phyloP scores from a whole-genome alignment of 2,888 invertebrate genomes.

The Saturnia japonica region DNA sequence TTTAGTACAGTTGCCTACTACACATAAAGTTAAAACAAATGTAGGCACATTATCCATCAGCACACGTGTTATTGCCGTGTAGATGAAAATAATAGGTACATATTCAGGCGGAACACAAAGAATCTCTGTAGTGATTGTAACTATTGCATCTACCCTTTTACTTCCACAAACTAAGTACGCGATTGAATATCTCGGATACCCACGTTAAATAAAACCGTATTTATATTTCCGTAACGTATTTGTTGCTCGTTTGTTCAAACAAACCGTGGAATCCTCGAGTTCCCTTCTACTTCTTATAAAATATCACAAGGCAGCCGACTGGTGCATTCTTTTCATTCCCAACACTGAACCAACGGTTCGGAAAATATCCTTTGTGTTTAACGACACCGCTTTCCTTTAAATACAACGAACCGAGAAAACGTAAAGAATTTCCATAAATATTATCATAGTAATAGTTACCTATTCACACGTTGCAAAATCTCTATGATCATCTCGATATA shows the following conservation, averaged over 20 bases:
- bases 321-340: constrained; percentile 67
- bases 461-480: constrained; percentile 33
- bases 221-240: constrained; percentile 70
- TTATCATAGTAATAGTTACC: constrained; percentile 43
- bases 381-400: constrained; percentile 39
- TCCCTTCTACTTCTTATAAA: constrained; percentile 68
- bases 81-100: neutral
- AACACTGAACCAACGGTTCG: constrained; percentile 54
- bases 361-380: constrained; percentile 67
- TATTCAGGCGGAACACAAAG: constrained; percentile 7
- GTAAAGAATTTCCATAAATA: constrained; percentile 36
- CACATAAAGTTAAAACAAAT: neutral
- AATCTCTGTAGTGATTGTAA: constrained; percentile 34
- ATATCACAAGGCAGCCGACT: constrained; percentile 66
- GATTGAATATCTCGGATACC: constrained; percentile 66
- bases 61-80: neutral
- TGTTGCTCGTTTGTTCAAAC: constrained; percentile 69
- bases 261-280: constrained; percentile 65
- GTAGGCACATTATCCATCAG: neutral
- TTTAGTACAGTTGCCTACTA: neutral
- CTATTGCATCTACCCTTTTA: constrained; percentile 53
- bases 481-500: constrained; percentile 46
- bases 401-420: constrained; percentile 29
- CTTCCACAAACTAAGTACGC: constrained; percentile 56
- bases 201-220: constrained; percentile 63